A percentile compares a stretch with the other conserved stretches of the same genome.
These are phyloP conservation scores for Neelides folsomi DNA, from an alignment of 2,888 invertebrate species.

Conservation along the genomic window DNA sequence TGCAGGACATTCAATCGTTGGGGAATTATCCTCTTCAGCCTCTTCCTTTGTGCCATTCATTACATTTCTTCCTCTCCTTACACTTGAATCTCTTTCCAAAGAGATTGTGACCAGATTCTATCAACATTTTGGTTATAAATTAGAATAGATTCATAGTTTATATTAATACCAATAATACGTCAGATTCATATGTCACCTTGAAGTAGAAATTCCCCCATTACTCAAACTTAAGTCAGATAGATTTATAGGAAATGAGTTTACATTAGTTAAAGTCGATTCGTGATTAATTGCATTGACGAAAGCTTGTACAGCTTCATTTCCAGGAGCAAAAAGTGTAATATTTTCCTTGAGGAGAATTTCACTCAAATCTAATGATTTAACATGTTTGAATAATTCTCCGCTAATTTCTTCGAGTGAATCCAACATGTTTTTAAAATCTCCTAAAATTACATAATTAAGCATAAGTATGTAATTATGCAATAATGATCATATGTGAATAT, in stretches of 20 bases:
- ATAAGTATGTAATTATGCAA: not conserved
- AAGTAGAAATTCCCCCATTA: too few relatives aligned
- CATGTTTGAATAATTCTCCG: constrained; percentile 47
- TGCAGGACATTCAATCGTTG: too few relatives aligned
- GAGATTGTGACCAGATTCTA: too few relatives aligned
- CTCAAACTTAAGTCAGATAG: not conserved
- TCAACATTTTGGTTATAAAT: too few relatives aligned
- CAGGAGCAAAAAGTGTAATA: constrained; percentile 42
- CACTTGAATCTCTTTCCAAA: too few relatives aligned
- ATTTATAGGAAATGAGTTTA: not conserved
- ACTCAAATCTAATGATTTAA: constrained; percentile 43
- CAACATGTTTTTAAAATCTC: constrained; percentile 46
- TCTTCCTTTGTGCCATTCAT: too few relatives aligned
- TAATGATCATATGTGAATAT: not conserved
- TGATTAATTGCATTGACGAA: constrained; percentile 25
- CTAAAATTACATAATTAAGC: constrained; percentile 30
- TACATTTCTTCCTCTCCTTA: too few relatives aligned
- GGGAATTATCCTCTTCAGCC: too few relatives aligned
- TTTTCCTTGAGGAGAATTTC: constrained; percentile 44
- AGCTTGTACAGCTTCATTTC: constrained; percentile 39
- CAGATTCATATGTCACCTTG: too few relatives aligned
- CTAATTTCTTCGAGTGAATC: constrained; percentile 47
- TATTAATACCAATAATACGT: not conserved
- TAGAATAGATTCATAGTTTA: not conserved
- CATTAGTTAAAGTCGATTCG: not conserved